Percentiles rank a stretch among this genome's conserved stretches.
These are phyloP conservation scores for Prionace glauca DNA, from an alignment of 2,797 vertebrate genomes.

Conservation along the genomic window DNA sequence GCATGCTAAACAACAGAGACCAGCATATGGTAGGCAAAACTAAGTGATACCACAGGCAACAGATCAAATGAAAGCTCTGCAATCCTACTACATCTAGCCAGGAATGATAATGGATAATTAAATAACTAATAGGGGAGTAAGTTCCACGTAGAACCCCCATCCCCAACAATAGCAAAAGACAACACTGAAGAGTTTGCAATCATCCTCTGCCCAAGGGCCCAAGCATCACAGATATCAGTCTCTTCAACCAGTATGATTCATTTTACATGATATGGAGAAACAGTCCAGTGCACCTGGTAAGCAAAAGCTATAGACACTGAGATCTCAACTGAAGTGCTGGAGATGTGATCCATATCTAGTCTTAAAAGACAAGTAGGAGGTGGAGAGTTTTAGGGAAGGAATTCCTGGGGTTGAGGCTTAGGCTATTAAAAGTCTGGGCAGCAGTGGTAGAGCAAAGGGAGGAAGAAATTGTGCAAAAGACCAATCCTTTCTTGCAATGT, in stretches of 20 bases:
- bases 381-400: background rate
- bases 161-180: background rate
- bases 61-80: no score
- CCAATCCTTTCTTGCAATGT: no score
- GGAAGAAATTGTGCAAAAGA: background rate
- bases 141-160: background rate
- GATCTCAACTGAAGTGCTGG: background rate
- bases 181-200: background rate
- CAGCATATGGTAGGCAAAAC: no score
- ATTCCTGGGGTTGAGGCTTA: background rate
- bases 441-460: background rate
- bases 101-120: background rate
- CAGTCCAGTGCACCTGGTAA: background rate
- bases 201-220: background rate
- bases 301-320: background rate
- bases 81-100: background rate
- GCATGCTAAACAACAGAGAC: no score
- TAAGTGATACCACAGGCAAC: no score
- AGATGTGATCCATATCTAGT: background rate
- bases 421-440: background rate
- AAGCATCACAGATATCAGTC: background rate
- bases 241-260: background rate
- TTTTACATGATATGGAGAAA: background rate
- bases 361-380: no score
- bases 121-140: background rate